These are phyloP conservation scores for Catocala sponsa DNA, from an alignment of 2,888 invertebrate genomes.

Conservation along the genomic window DNA sequence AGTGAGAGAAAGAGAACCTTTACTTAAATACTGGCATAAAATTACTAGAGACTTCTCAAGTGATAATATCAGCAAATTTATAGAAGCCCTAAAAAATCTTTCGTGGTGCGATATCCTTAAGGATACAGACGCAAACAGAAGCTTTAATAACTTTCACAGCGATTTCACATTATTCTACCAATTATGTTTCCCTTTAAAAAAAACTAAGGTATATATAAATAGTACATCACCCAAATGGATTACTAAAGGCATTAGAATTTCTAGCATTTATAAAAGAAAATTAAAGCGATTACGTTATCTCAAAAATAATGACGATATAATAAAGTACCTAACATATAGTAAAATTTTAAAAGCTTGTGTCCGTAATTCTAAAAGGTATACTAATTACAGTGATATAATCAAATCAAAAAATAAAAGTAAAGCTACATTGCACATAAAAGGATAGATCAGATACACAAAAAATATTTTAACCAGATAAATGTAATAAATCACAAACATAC, in stretches of 20 bases:
- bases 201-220: not conserved
- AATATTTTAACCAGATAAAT: not conserved
- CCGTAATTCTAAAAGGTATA: not conserved
- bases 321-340: not conserved
- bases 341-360: not conserved
- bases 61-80: not conserved
- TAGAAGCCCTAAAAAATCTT: not conserved
- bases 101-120: not conserved
- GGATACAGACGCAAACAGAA: not conserved
- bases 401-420: not conserved
- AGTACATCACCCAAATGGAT: not conserved
- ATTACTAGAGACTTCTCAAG: constrained; percentile 1
- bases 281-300: not conserved
- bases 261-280: not conserved
- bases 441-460: not conserved
- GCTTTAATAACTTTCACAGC: not conserved
- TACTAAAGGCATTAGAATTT: not conserved
- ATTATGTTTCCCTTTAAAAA: not conserved
- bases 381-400: not conserved
- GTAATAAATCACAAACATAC: not conserved
- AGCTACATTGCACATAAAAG: not conserved
- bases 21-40: not conserved
- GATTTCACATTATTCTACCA: not conserved
- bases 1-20: not conserved
- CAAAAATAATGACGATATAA: not conserved